Conservation (phyloP, 2,113 vertebrate species). For the Eleginops maclovinus region DNA sequence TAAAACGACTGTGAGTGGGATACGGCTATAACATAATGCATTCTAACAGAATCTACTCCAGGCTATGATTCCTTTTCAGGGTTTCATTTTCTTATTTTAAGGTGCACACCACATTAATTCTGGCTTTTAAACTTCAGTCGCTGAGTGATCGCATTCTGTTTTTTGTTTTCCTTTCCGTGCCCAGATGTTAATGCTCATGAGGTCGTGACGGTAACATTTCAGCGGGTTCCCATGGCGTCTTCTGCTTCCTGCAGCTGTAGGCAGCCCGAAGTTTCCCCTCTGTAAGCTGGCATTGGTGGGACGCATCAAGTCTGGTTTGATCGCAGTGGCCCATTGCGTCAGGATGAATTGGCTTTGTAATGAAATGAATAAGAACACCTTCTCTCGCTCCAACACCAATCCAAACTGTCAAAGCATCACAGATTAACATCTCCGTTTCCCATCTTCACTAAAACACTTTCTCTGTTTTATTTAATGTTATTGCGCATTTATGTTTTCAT, state of each 20-base stretch:
- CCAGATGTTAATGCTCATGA: slow-evolving; percentile 56
- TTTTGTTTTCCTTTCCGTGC: neutral
- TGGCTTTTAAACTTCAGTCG: neutral
- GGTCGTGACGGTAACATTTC: slow-evolving; percentile 31
- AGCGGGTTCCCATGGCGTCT: slow-evolving; percentile 14
- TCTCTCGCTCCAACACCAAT: neutral
- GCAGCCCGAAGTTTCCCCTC: slow-evolving; percentile 33
- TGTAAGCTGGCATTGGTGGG: slow-evolving; percentile 23
- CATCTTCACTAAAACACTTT: slow-evolving; percentile 5
- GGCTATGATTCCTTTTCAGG: slow-evolving; percentile 11
- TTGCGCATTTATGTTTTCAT: neutral
- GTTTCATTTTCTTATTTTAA: slow-evolving; percentile 28
- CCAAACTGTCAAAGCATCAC: neutral
- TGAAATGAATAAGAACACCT: slow-evolving; percentile 15
- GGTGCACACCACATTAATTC: slow-evolving; percentile 24
- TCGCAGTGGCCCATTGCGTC: slow-evolving; percentile 24
- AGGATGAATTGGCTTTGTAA: slow-evolving; percentile 36
- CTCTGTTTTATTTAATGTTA: neutral
- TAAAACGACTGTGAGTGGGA: slow-evolving; percentile 47
- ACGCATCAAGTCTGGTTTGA: slow-evolving; percentile 13
- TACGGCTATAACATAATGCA: slow-evolving; percentile 44
- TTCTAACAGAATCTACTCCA: slow-evolving; percentile 18
- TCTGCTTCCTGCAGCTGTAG: slow-evolving; percentile 13
- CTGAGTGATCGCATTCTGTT: neutral
- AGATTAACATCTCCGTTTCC: neutral